Percentiles rank a stretch among this genome's conserved stretches.
These are phyloP conservation scores for Drosophila paranaensis DNA, from an alignment of 2,888 invertebrate genomes.

Conservation along the genomic window DNA sequence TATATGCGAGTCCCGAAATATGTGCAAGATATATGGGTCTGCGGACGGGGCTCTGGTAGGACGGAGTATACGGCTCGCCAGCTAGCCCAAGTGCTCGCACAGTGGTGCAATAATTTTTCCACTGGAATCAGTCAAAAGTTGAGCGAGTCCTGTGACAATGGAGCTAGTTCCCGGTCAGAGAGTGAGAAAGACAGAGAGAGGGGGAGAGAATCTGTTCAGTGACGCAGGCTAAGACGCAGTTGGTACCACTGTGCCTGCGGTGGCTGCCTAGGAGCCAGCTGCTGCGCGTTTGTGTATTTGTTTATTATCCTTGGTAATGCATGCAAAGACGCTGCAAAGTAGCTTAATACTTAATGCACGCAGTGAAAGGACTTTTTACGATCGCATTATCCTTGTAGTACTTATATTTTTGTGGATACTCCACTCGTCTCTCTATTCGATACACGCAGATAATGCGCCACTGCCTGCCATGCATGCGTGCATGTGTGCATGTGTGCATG, in stretches of 20 bases:
- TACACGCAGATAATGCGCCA: conserved; percentile 40
- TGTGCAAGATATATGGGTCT: conserved; percentile 4
- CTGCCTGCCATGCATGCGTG: not conserved
- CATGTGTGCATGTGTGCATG: not conserved
- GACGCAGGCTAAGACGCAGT: too few species aligned
- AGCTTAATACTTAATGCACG: conserved; percentile 82
- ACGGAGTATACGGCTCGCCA: not conserved
- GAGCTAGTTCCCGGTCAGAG: too few species aligned
- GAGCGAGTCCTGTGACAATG: too few species aligned
- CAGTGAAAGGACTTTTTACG: conserved; percentile 82
- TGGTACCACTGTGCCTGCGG: conserved; percentile 35
- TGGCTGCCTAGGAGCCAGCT: conserved; percentile 25
- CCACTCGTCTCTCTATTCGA: conserved; percentile 62
- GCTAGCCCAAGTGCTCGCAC: conserved; percentile 8
- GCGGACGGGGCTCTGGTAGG: not conserved
- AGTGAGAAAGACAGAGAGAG: too few species aligned
- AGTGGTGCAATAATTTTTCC: conserved; percentile 21
- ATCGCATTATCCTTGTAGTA: conserved; percentile 81
- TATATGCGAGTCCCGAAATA: not conserved
- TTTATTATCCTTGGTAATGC: conserved; percentile 76
- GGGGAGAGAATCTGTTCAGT: too few species aligned
- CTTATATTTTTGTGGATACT: conserved; percentile 71
- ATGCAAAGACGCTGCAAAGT: conserved; percentile 82
- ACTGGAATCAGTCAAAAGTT: not conserved
- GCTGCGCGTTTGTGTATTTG: conserved; percentile 57